A percentile compares a stretch with the other conserved stretches of the same genome.
Conservation (phyloP, 35 echinoderm and acorn worm species). For the Apostichopus japonicus region DNA sequence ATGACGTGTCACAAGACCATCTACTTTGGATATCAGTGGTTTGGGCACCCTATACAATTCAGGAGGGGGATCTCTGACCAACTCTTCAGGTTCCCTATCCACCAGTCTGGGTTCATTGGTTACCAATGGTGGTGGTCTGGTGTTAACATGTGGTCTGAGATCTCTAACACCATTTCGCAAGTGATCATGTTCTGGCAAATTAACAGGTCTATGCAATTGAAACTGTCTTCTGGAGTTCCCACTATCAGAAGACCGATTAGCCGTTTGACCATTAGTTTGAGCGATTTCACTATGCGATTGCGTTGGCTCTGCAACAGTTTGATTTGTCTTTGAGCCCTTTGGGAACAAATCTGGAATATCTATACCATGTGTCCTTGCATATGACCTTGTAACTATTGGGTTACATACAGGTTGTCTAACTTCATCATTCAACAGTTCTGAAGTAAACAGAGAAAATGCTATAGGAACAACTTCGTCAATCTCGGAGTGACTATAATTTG, state of each 20-base stretch:
- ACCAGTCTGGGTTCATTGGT: constrained; percentile 50
- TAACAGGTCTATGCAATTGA: too few relatives aligned
- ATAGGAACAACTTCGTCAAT: constrained; percentile 44
- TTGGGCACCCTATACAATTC: constrained; percentile 45
- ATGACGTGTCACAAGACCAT: too few relatives aligned
- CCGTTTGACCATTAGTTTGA: background rate
- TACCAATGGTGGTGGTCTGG: background rate
- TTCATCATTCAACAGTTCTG: background rate
- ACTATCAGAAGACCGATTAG: too few relatives aligned
- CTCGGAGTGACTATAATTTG: constrained; percentile 32
- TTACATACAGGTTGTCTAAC: background rate
- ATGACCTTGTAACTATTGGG: constrained; percentile 34
- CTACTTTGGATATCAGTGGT: too few relatives aligned
- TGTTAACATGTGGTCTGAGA: background rate
- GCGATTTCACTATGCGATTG: background rate
- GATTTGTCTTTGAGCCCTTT: background rate
- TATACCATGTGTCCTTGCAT: constrained; percentile 34
- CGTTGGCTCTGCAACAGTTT: background rate
- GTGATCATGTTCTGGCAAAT: background rate
- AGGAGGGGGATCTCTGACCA: constrained; percentile 1
- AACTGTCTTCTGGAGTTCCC: too few relatives aligned
- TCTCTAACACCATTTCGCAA: background rate
- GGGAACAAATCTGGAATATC: constrained; percentile 25
- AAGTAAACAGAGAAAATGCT: too few relatives aligned
- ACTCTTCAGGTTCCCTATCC: constrained; percentile 16